These are phyloP conservation scores for Alaudala cheleensis DNA, from an alignment of 2,113 vertebrate genomes.

Conservation along the genomic window DNA sequence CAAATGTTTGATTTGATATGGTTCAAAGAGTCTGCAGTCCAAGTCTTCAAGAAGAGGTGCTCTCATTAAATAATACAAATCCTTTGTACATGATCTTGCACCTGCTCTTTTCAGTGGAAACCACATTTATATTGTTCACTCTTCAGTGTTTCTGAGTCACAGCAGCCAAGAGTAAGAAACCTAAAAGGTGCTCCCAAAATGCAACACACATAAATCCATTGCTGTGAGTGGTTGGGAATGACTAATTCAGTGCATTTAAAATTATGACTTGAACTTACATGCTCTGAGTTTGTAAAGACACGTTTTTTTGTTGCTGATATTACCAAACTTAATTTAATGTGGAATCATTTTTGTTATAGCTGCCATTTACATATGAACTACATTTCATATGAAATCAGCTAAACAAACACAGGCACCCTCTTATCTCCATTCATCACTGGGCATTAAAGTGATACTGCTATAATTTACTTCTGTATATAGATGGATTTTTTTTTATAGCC, in stretches of 20 bases:
- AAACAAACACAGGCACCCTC: neutral
- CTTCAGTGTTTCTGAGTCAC: neutral
- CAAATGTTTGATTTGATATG: constrained; percentile 42
- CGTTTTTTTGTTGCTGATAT: neutral
- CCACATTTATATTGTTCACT: neutral
- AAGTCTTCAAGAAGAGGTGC: neutral
- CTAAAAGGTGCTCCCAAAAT: neutral
- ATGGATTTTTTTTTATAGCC: neutral
- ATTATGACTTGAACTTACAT: neutral
- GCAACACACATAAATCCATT: neutral
- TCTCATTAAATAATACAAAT: neutral
- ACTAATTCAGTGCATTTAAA: neutral
- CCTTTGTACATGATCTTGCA: neutral
- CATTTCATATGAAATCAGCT: neutral
- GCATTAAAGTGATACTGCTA: neutral
- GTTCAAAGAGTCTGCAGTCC: constrained; percentile 3
- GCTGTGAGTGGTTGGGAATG: neutral
- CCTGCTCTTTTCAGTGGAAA: neutral
- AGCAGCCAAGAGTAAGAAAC: neutral
- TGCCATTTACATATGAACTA: neutral
- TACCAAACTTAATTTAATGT: neutral
- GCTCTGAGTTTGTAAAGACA: neutral
- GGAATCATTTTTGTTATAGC: neutral
- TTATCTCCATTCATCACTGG: neutral
- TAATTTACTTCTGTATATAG: neutral